These are phyloP conservation scores for Trichechus manatus DNA, from an alignment of 2,113 vertebrate species.

Conservation along the genomic window DNA sequence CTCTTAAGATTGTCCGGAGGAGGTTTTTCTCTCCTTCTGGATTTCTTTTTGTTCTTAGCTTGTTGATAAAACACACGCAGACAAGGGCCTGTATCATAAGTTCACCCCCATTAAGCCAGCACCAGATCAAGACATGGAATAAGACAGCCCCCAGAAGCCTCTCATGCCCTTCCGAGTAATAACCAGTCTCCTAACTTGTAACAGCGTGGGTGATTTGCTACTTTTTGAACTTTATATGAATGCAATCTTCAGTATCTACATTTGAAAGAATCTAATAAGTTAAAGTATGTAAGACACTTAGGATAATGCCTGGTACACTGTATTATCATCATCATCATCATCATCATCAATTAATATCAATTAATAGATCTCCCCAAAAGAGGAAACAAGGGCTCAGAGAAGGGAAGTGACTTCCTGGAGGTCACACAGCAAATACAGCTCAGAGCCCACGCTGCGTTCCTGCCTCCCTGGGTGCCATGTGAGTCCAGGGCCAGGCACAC, in stretches of 20 bases:
- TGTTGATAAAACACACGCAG: background rate
- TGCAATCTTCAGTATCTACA: background rate
- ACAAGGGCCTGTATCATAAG: background rate
- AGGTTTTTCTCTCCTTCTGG: background rate
- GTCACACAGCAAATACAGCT: background rate
- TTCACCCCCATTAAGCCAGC: background rate
- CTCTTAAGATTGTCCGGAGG: background rate
- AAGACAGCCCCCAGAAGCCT: background rate
- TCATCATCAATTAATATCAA: no score
- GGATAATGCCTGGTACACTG: background rate
- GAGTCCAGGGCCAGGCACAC: background rate
- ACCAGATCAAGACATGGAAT: slow-evolving; percentile 22
- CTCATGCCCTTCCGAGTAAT: background rate
- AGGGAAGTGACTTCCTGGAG: background rate
- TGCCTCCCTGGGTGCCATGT: accelerated
- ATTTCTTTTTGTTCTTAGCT: background rate
- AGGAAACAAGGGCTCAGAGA: background rate
- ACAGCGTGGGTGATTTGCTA: background rate
- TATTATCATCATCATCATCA: no score
- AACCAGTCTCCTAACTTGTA: background rate
- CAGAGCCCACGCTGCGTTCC: background rate
- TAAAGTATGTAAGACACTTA: background rate
- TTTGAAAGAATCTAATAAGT: background rate
- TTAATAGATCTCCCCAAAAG: background rate
- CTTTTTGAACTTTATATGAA: background rate